Evolutionary conservation across 2,113 vertebrate species (phyloP).

Genomic region (Stigmatopora nigra): DNA sequence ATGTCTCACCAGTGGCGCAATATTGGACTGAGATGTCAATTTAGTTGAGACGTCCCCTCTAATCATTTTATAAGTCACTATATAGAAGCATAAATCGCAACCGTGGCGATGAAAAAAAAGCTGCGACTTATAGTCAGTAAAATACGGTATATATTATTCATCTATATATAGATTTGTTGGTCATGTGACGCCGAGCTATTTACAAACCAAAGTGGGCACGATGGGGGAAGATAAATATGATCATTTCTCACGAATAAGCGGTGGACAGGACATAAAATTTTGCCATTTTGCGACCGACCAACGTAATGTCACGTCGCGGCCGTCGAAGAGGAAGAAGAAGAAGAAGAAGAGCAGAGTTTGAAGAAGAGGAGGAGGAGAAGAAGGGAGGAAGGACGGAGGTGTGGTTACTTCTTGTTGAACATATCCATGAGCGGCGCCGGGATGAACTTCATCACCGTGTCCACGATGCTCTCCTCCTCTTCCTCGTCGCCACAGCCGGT

Average conservation of each 20-base stretch:
- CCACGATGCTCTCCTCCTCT: constrained; percentile 97
- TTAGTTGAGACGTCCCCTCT: too few relatives aligned
- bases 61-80: too few relatives aligned
- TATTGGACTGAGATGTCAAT: too few relatives aligned
- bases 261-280: background rate
- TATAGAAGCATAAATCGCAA: too few relatives aligned
- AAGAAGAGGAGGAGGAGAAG: background rate
- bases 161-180: background rate
- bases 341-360: background rate
- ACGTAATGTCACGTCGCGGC: background rate
- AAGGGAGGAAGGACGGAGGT: background rate
- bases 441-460: constrained; percentile 97
- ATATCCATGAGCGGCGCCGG: constrained; percentile 95
- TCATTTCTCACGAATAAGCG: background rate
- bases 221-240: background rate
- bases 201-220: background rate
- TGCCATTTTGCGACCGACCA: constrained; percentile 2
- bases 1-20: too few relatives aligned
- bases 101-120: too few relatives aligned
- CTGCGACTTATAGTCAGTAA: too few relatives aligned
- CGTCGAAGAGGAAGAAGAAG: background rate
- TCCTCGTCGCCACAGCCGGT: constrained; percentile 73
- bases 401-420: constrained; percentile 80
- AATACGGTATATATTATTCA: background rate
- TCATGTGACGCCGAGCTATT: background rate